Evolutionary conservation across 2,888 invertebrate species (phyloP).

Genomic region (Cosmorhoe ocellata): DNA sequence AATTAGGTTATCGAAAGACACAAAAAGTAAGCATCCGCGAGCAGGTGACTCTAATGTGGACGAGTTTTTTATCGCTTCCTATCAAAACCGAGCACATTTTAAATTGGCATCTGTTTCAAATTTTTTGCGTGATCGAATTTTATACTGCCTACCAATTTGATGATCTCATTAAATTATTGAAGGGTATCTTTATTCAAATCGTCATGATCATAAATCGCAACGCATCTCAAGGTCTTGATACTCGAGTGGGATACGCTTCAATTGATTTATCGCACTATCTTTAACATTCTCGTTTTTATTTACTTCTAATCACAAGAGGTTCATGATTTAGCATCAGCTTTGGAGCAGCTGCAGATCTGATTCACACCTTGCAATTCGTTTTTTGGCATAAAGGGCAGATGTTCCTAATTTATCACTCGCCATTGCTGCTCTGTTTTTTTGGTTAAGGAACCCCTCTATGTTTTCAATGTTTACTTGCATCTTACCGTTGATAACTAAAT

Average conservation of each 20-base stretch:
- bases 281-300: slow-evolving; percentile 13
- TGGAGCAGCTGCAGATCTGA: slow-evolving; percentile 17
- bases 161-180: slow-evolving; percentile 46
- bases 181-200: slow-evolving; percentile 36
- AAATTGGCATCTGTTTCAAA: slow-evolving; percentile 44
- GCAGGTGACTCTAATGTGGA: slow-evolving; percentile 34
- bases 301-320: slow-evolving; percentile 10
- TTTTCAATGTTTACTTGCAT: slow-evolving; percentile 8
- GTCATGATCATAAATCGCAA: slow-evolving; percentile 28
- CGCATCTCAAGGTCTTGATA: slow-evolving; percentile 18
- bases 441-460: neutral
- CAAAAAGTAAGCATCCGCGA: slow-evolving; percentile 25
- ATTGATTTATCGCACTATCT: slow-evolving; percentile 23
- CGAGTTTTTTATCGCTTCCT: slow-evolving; percentile 34
- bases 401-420: slow-evolving; percentile 17
- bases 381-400: slow-evolving; percentile 19
- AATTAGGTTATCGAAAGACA: slow-evolving; percentile 29
- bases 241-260: slow-evolving; percentile 11
- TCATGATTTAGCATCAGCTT: slow-evolving; percentile 8
- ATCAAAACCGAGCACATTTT: slow-evolving; percentile 30
- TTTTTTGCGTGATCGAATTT: slow-evolving; percentile 39
- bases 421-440: slow-evolving; percentile 14
- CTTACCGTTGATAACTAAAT: neutral
- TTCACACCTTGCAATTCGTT: slow-evolving; percentile 19
- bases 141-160: slow-evolving; percentile 40